Percentiles rank a stretch among this genome's conserved stretches.
Conservation (phyloP, 2,113 vertebrate species). For the Helogale parvula region DNA sequence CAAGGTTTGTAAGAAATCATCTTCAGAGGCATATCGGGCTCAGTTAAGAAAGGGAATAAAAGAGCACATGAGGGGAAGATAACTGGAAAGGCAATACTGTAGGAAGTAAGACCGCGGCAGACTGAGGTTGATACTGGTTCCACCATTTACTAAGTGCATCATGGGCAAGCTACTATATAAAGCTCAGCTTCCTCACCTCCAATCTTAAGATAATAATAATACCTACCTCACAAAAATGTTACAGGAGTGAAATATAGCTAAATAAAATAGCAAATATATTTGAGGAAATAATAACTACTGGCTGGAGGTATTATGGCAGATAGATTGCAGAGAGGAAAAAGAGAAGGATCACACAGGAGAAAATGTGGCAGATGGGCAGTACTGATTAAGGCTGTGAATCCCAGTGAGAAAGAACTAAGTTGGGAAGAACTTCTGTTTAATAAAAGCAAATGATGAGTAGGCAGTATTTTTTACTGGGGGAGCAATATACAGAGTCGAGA, state of each 20-base stretch:
- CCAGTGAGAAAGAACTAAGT: not conserved
- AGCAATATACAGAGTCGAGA: not conserved
- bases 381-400: not conserved
- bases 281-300: not conserved
- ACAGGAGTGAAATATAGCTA: not conserved
- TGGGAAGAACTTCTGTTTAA: not conserved
- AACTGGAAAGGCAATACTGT: not conserved
- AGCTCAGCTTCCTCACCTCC: not conserved
- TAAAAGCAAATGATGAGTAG: not conserved
- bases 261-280: not conserved
- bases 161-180: not conserved
- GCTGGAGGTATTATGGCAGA: not conserved
- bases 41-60: not conserved
- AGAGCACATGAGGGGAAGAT: not conserved
- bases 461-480: not conserved
- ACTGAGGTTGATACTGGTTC: not conserved
- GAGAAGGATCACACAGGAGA: not conserved
- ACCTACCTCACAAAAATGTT: not conserved
- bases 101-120: not conserved
- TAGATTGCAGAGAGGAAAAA: not conserved
- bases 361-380: not conserved
- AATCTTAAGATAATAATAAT: not conserved
- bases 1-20: not conserved
- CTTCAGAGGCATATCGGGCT: not conserved
- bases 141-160: not conserved